These are phyloP conservation scores for Poeciliopsis turneri DNA, from an alignment of 2,797 vertebrate species.

Conservation along the genomic window DNA sequence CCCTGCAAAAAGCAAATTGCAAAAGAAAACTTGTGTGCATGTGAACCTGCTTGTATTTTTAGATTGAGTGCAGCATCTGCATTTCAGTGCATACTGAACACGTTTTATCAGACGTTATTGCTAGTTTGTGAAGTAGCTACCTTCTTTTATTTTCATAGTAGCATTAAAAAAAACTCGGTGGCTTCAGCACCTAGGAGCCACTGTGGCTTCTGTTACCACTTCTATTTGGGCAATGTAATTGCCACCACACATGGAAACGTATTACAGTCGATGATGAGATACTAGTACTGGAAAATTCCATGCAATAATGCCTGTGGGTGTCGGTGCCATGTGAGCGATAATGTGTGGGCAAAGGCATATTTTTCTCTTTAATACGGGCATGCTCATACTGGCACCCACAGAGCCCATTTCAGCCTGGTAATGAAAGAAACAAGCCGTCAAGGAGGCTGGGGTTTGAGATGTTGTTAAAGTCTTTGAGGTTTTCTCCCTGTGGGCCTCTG, in stretches of 20 bases:
- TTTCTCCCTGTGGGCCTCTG: constrained; percentile 77
- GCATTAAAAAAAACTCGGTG: constrained; percentile 41
- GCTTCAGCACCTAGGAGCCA: constrained; percentile 54
- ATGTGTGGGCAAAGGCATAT: constrained; percentile 80
- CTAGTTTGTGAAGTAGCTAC: constrained; percentile 24
- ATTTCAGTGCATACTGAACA: not conserved
- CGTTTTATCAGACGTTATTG: constrained; percentile 15
- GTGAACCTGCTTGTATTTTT: not conserved
- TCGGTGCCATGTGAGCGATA: constrained; percentile 76
- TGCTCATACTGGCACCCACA: constrained; percentile 76
- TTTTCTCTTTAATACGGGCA: constrained; percentile 77
- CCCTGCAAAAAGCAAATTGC: not conserved
- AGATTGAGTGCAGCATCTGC: not conserved
- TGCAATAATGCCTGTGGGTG: constrained; percentile 78
- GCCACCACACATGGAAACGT: constrained; percentile 77
- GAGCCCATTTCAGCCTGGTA: constrained; percentile 74
- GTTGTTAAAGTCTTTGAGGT: constrained; percentile 81
- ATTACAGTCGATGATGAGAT: constrained; percentile 73
- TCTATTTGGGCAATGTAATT: constrained; percentile 73
- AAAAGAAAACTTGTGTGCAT: not conserved
- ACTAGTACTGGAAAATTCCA: constrained; percentile 77
- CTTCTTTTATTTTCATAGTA: constrained; percentile 44
- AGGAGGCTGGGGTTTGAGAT: constrained; percentile 77
- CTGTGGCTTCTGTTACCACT: constrained; percentile 70
- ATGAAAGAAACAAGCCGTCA: constrained; percentile 77